Percentiles rank a stretch among this genome's conserved stretches.
Evolutionary conservation across 2,113 vertebrate species (phyloP).

Genomic region (Sceloporus tristichus): DNA sequence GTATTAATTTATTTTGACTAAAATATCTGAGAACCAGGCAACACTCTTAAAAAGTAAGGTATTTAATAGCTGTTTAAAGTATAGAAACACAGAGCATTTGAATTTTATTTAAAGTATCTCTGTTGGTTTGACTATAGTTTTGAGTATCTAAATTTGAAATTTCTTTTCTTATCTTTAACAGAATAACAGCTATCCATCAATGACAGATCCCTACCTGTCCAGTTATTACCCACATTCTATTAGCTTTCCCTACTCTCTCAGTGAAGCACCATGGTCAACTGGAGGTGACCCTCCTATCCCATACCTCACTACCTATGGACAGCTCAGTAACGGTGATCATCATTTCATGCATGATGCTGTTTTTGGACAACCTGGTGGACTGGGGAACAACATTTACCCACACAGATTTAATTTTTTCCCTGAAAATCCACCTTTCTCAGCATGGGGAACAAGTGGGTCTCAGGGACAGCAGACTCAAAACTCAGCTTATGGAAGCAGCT

Average conservation of each 20-base stretch:
- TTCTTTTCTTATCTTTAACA: conserved; percentile 71
- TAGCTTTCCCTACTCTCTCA: conserved; percentile 95
- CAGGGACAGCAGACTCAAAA: conserved; percentile 95
- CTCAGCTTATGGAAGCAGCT: conserved; percentile 93
- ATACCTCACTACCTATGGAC: conserved; percentile 94
- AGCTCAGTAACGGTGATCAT: conserved; percentile 95
- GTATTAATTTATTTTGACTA: background rate
- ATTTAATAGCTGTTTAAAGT: conserved; percentile 4
- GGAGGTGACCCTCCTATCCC: conserved; percentile 95
- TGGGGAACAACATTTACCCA: conserved; percentile 93
- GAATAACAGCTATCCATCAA: conserved; percentile 97
- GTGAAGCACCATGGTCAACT: conserved; percentile 95
- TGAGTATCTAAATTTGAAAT: conserved; percentile 50
- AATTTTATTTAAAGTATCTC: background rate
- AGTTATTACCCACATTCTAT: conserved; percentile 97
- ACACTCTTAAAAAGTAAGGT: background rate
- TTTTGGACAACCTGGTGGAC: conserved; percentile 93
- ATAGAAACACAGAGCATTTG: conserved; percentile 2
- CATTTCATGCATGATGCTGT: conserved; percentile 95
- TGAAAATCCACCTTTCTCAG: conserved; percentile 94
- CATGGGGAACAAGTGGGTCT: conserved; percentile 93
- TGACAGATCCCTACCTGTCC: conserved; percentile 95
- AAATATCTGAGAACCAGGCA: background rate
- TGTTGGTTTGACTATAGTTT: background rate
- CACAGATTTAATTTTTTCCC: conserved; percentile 97